Conservation (phyloP, 2,113 vertebrate species). For the Sinocyclocheilus anshuiensis region DNA sequence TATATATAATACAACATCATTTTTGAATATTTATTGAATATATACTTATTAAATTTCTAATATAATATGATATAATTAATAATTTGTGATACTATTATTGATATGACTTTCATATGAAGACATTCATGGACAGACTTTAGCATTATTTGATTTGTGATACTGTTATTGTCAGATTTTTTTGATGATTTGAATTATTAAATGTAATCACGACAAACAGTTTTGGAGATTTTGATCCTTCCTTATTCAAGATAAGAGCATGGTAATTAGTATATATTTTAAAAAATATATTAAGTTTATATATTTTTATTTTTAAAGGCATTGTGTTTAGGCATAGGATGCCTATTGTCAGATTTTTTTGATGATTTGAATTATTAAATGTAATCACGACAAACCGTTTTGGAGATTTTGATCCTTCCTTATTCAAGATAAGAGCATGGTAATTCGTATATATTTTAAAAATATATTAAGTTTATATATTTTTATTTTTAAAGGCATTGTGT, state of each 20-base stretch:
- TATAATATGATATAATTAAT: background rate
- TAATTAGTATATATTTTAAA: background rate
- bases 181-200: background rate
- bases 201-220: background rate
- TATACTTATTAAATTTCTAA: no score
- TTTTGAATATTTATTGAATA: no score
- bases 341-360: background rate
- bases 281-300: no score
- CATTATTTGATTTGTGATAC: background rate
- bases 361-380: background rate
- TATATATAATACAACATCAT: no score
- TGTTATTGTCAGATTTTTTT: background rate
- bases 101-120: background rate
- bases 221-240: background rate
- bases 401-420: background rate
- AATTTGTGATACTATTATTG: background rate
- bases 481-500: background rate
- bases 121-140: background rate
- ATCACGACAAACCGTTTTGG: background rate
- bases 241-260: background rate
- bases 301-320: no score
- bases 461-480: no score
- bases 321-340: no score
- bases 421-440: background rate
- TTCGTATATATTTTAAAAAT: background rate